Conservation (phyloP, 2,888 invertebrate genomes). For the Pheosia tremula region DNA sequence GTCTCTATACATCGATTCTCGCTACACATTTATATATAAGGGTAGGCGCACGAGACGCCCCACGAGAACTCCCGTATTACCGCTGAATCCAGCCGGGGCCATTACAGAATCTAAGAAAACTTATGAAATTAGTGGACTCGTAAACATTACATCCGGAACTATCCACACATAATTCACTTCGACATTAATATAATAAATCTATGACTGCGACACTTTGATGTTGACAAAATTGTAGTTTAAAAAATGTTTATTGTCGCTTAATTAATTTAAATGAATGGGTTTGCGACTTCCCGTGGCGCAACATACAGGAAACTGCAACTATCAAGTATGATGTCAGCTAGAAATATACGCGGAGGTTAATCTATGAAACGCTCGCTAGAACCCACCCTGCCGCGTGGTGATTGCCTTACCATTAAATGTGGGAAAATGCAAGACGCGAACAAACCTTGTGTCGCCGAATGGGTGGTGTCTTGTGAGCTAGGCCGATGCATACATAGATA, state of each 20-base stretch:
- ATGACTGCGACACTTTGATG: conserved; percentile 21
- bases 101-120: conserved; percentile 17
- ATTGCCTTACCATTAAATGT: background rate
- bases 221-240: conserved; percentile 15
- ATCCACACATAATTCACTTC: conserved; percentile 12
- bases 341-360: conserved; percentile 7
- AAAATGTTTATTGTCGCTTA: conserved; percentile 20
- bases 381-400: background rate
- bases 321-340: conserved; percentile 17
- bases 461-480: background rate
- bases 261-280: conserved; percentile 28
- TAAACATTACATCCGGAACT: conserved; percentile 12
- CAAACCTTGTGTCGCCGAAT: background rate
- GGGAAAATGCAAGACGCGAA: conserved; percentile 1
- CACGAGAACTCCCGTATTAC: background rate
- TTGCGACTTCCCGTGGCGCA: conserved; percentile 27
- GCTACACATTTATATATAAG: too few relatives aligned
- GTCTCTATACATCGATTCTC: conserved; percentile 8
- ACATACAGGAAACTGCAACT: conserved; percentile 15
- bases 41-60: too few relatives aligned
- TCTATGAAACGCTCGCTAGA: conserved; percentile 13
- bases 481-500: background rate
- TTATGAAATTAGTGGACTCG: conserved; percentile 11
- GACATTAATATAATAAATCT: background rate
- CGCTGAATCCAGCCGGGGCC: background rate